A percentile compares a stretch with the other conserved stretches of the same genome.
phyloP scores from a whole-genome alignment of 2,888 invertebrate genomes.

The Geotrupes spiniger region DNA sequence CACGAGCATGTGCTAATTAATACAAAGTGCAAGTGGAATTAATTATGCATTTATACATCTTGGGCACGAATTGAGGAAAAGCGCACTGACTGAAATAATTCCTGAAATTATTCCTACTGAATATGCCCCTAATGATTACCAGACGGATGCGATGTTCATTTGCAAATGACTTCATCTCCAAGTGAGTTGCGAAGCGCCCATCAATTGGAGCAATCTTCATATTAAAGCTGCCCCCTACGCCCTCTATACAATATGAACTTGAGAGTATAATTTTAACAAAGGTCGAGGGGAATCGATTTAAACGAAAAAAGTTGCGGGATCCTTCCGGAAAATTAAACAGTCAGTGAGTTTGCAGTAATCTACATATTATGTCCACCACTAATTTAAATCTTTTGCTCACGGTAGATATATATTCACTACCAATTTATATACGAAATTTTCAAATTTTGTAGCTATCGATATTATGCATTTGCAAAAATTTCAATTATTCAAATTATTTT shows the following conservation, averaged over 20 bases:
- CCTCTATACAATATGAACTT: slow-evolving; percentile 43
- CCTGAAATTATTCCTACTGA: slow-evolving; percentile 49
- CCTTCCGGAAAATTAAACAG: slow-evolving; percentile 44
- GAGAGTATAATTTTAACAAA: slow-evolving; percentile 47
- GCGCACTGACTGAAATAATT: slow-evolving; percentile 41
- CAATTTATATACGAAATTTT: no score
- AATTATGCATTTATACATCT: slow-evolving; percentile 44
- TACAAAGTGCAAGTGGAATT: slow-evolving; percentile 42
- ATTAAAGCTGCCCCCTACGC: slow-evolving; percentile 38
- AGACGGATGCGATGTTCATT: slow-evolving; percentile 49
- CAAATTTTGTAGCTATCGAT: no score
- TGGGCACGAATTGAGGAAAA: slow-evolving; percentile 30
- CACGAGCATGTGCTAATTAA: slow-evolving; percentile 42
- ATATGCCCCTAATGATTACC: slow-evolving; percentile 51
- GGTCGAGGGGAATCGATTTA: slow-evolving; percentile 37
- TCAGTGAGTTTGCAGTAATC: slow-evolving; percentile 36
- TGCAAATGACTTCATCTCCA: slow-evolving; percentile 51
- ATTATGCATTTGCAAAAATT: no score
- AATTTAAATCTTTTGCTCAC: no score
- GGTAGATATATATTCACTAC: no score
- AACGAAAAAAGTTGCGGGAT: slow-evolving; percentile 35
- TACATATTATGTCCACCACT: slow-evolving; percentile 33
- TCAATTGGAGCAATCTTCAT: slow-evolving; percentile 51
- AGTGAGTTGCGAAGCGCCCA: slow-evolving; percentile 34
- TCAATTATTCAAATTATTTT: no score